Conservation (phyloP, 2,888 invertebrate species). For the Chydorus sphaericus region DNA sequence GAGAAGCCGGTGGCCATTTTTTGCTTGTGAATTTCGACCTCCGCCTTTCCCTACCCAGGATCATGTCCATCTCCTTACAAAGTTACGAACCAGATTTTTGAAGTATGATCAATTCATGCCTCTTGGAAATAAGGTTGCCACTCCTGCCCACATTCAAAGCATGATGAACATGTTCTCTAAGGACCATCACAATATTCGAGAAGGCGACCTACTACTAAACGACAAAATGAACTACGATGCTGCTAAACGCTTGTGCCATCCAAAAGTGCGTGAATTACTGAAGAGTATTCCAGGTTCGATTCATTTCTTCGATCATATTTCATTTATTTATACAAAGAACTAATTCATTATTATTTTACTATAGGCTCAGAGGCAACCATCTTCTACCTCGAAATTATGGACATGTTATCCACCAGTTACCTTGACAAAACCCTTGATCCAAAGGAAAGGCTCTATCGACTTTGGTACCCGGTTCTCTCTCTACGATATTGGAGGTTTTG, state of each 20-base stretch:
- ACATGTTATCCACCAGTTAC: background rate
- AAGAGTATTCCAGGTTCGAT: background rate
- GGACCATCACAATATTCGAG: background rate
- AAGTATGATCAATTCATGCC: background rate
- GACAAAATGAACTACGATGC: constrained; percentile 11
- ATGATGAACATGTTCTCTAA: background rate
- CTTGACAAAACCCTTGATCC: background rate
- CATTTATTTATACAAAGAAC: too few species aligned
- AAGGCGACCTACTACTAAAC: background rate
- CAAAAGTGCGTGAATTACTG: background rate
- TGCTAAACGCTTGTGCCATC: background rate
- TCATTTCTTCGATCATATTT: too few species aligned
- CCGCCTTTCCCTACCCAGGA: background rate
- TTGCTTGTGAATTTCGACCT: background rate
- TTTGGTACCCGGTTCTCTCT: background rate
- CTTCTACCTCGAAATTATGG: background rate
- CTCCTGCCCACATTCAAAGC: background rate
- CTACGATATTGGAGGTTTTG: background rate
- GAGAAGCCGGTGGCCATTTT: background rate
- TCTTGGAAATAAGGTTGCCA: background rate
- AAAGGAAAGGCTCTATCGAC: background rate
- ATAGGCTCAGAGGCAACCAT: background rate
- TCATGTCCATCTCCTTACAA: background rate
- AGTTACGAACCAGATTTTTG: constrained; percentile 1
- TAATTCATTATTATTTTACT: too few species aligned